Conservation (phyloP, 1,140 invertebrate species). For the Drosophila lowei region DNA sequence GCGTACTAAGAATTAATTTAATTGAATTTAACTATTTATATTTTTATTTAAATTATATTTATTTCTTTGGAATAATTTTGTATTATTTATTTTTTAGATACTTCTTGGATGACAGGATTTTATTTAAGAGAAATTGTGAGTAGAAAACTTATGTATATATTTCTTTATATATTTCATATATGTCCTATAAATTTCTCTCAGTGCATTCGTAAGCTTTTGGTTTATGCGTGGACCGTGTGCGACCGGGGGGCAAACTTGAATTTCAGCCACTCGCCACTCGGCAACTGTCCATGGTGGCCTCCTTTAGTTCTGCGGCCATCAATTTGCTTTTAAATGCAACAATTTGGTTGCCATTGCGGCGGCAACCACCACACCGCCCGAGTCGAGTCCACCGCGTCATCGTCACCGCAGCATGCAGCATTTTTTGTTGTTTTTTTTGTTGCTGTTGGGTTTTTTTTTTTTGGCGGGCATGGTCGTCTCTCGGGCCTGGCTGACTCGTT, state of each 20-base stretch:
- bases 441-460: slow-evolving; percentile 31
- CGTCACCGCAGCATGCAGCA: slow-evolving; percentile 70
- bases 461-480: slow-evolving; percentile 1
- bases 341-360: slow-evolving; percentile 76
- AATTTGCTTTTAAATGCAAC: slow-evolving; percentile 83
- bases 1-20: too few relatives aligned
- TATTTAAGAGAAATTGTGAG: background rate
- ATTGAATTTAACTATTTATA: too few relatives aligned
- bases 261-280: slow-evolving; percentile 43
- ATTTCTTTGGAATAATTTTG: background rate
- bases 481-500: slow-evolving; percentile 32
- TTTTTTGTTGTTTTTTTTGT: slow-evolving; percentile 28
- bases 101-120: too few relatives aligned
- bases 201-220: slow-evolving; percentile 47
- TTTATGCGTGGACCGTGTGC: slow-evolving; percentile 64
- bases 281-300: slow-evolving; percentile 63
- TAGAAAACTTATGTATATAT: background rate
- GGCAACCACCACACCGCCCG: slow-evolving; percentile 6
- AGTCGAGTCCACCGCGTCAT: slow-evolving; percentile 48
- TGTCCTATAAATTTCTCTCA: slow-evolving; percentile 14
- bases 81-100: background rate
- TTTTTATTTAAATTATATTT: background rate
- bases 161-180: background rate
- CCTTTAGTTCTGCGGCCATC: slow-evolving; percentile 81
- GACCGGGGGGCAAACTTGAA: slow-evolving; percentile 57